Evolutionary conservation across 2,888 invertebrate genomes (phyloP).

Genomic region (Hesperia comma): DNA sequence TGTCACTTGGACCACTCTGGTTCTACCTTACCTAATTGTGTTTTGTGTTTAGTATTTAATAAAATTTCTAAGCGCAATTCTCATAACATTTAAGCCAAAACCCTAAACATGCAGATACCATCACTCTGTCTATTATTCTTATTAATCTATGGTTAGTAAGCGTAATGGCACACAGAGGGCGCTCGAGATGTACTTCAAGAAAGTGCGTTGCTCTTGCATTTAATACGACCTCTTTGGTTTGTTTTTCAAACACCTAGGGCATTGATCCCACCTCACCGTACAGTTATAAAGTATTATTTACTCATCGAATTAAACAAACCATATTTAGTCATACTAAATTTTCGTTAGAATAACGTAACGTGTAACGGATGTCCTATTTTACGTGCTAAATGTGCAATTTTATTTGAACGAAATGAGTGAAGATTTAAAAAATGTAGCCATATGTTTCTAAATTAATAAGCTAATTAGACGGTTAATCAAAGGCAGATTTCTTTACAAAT

Average conservation of each 20-base stretch:
- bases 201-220: constrained; percentile 24
- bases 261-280: constrained; percentile 19
- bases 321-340: constrained; percentile 20
- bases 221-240: constrained; percentile 18
- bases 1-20: too few species aligned
- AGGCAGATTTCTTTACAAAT: too few species aligned
- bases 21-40: too few species aligned
- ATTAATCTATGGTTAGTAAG: background rate
- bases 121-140: background rate
- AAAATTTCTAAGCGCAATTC: too few species aligned
- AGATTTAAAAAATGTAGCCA: too few species aligned
- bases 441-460: too few species aligned
- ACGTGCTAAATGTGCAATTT: constrained; percentile 24
- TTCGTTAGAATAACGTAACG: constrained; percentile 22
- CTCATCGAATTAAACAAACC: constrained; percentile 27
- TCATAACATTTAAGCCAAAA: too few species aligned
- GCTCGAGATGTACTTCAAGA: constrained; percentile 25
- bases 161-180: background rate
- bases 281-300: constrained; percentile 35
- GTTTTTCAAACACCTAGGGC: constrained; percentile 18
- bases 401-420: constrained; percentile 17
- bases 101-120: too few species aligned
- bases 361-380: constrained; percentile 31
- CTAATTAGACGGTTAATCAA: too few species aligned
- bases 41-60: too few species aligned